Evolutionary conservation across 2,888 invertebrate species (phyloP), one percentile per base, ranked within the genome.

Genomic region (Holacanthella duospinosa): DNA sequence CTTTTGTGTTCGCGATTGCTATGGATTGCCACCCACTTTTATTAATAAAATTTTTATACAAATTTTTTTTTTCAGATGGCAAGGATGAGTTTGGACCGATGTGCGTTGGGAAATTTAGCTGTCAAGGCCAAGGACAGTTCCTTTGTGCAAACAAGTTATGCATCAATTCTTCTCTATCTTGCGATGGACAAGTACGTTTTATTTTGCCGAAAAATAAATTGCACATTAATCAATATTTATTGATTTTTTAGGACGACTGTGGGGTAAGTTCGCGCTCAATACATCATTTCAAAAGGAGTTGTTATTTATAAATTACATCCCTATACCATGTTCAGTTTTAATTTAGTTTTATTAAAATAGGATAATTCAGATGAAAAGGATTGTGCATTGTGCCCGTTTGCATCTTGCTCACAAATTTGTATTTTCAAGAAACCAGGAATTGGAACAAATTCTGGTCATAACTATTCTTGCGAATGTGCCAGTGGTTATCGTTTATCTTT

Each of bases 361-460:
- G 64, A 66, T 66, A 73, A 73, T 64, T 75, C 75, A 36, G 78
- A 79, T 71, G 82, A 69, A 76, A 76, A 74, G 75, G 79, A 77
- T 74, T 79, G 76, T 74, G 72, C 74, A 54, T 75, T 75, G 59
- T 88, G 88, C 75, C 78, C 81, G 61, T 88, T 88, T 82, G 84
- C 85, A 56, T 80, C 84, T 2, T 92, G 92, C 75, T 85, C 90
- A 25, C 91, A 92, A 77, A 79, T 85, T 61, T 90, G 89, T 75
- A 81, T 85, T 25, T 82, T 82, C 64, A 82, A 83, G 69, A 83
- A 83, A 70, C 79, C 82, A 4, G 48, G 12, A n/a, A 9, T 25
- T 53, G 4, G 53, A 28, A 16, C 16, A 6, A 9, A 19, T 29
- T 12, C 29, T 24, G 27, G 29, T 2, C 74, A 68, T 58, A 77